phyloP scores from a whole-genome alignment of 2,113 vertebrate species.

The Tichodroma muraria region DNA sequence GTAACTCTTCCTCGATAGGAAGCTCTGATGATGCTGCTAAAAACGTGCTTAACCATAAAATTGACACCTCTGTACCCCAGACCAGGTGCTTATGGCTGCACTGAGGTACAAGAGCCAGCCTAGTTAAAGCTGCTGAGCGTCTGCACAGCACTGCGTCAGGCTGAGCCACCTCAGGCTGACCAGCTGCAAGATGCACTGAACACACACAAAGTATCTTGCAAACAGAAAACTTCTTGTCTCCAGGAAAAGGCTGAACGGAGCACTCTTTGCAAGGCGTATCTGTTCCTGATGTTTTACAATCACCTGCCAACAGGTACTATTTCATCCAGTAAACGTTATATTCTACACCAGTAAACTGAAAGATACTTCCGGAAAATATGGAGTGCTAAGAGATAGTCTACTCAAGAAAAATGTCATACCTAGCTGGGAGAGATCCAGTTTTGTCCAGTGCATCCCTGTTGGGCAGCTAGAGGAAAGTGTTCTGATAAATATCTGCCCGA shows the following conservation, averaged over 20 bases:
- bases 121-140: not conserved
- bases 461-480: constrained; percentile 87
- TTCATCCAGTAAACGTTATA: not conserved
- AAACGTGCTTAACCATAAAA: not conserved
- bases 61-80: not conserved
- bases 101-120: not conserved
- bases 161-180: not conserved
- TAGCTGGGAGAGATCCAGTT: constrained; percentile 92
- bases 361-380: not conserved
- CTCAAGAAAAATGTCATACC: constrained; percentile 68
- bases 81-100: not conserved
- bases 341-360: not conserved
- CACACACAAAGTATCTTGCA: not conserved
- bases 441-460: constrained; percentile 88
- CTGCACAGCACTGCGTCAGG: not conserved
- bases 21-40: not conserved
- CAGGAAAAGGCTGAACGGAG: not conserved
- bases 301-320: not conserved
- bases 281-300: not conserved
- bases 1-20: not conserved
- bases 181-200: not conserved
- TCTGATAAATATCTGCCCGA: constrained; percentile 85
- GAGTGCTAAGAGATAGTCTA: not conserved
- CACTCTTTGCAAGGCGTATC: not conserved
- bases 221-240: not conserved